Conservation (phyloP, 2,113 vertebrate species). For the Corvus cornix region DNA sequence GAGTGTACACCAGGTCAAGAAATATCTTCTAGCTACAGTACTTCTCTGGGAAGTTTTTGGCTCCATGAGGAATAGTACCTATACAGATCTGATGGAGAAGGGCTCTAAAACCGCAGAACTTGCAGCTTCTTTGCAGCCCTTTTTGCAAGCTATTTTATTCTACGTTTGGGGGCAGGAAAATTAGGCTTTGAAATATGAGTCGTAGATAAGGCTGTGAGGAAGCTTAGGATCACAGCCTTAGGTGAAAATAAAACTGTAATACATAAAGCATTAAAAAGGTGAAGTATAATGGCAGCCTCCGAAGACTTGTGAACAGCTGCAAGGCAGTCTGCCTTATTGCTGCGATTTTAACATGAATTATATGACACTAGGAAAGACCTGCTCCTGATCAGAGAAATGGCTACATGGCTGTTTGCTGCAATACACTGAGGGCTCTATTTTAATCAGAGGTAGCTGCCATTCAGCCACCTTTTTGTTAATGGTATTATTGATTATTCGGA, state of each 20-base stretch:
- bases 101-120: slow-evolving; percentile 27
- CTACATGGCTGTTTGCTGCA: not conserved
- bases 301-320: slow-evolving; percentile 55
- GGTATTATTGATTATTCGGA: slow-evolving; percentile 14
- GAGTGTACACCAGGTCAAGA: slow-evolving; percentile 59
- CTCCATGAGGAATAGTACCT: slow-evolving; percentile 58
- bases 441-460: slow-evolving; percentile 34
- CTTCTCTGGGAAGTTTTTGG: slow-evolving; percentile 54
- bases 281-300: slow-evolving; percentile 50
- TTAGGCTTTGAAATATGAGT: slow-evolving; percentile 65
- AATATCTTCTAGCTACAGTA: slow-evolving; percentile 62
- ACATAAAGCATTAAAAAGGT: slow-evolving; percentile 65
- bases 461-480: slow-evolving; percentile 43
- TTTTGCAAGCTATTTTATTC: slow-evolving; percentile 62
- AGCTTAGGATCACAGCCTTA: slow-evolving; percentile 61
- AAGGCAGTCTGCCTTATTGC: slow-evolving; percentile 57
- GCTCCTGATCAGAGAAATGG: not conserved
- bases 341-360: slow-evolving; percentile 48
- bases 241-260: slow-evolving; percentile 67
- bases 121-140: slow-evolving; percentile 50
- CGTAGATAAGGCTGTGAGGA: slow-evolving; percentile 57
- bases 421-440: slow-evolving; percentile 5
- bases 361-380: slow-evolving; percentile 18
- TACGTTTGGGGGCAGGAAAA: slow-evolving; percentile 52
- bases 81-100: slow-evolving; percentile 15